Evolutionary conservation across 1,140 invertebrate species (phyloP), one percentile per base, ranked within the genome.

Genomic region (Diabrotica virgifera): DNA sequence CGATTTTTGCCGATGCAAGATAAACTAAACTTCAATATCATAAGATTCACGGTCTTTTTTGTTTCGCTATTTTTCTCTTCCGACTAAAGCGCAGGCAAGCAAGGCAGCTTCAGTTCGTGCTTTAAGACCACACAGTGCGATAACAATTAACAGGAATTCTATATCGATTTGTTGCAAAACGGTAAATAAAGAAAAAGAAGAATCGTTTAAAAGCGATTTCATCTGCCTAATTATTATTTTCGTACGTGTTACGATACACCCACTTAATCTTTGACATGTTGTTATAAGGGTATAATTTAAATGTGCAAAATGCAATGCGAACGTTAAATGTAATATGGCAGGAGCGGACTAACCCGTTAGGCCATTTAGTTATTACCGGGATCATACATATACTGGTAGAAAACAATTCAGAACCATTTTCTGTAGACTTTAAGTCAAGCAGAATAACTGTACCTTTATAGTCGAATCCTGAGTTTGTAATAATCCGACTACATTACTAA

Each of bases 151-250:
- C 60, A 35, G 54, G 60, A 62, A 62, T 62, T 62, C 52, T 37
- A 62, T 62, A 62, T 54, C 60, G 60, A 62, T 62, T 62, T 62
- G 60, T 62, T 54, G n/a, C 12, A 54, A 62, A 53, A 54, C 52
- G 60, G 60, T 35, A 62, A 62, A 62, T 62, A 62, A 62, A 54
- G n/a, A 53, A 62, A 62, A 62, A 62, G 14, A 46, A 62, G 52
- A 62, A 62, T n/a, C 60, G 13, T 62, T 62, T 62, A 62, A 62
- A 46, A 62, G 60, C 50, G 60, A 62, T 62, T 52, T 50, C 60
- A 62, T 62, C 60, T 62, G 60, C 60, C 60, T 62, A 62, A 62
- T 62, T 62, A 62, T 62, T 62, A 62, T 62, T 62, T 62, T 62
- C 60, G 52, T 62, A 62, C 60, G 60, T 62, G 60, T 62, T 62